These are phyloP conservation scores for Sus cebifrons DNA, from an alignment of 2,797 vertebrate species.

Conservation along the genomic window DNA sequence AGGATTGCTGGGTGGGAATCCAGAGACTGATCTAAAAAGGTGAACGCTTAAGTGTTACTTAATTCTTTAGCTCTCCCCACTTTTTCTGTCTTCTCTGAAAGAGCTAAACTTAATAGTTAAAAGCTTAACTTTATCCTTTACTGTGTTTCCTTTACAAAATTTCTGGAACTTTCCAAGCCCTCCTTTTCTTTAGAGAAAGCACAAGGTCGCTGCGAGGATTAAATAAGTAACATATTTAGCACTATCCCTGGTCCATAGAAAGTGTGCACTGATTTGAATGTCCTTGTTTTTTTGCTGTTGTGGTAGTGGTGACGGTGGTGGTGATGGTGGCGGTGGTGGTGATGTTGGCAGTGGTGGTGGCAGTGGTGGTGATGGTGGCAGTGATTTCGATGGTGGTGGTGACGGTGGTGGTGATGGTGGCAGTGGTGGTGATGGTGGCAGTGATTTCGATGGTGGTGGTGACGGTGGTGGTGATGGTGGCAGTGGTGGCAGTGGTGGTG, in stretches of 20 bases:
- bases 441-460: too few relatives aligned
- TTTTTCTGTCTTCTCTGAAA: slow-evolving; percentile 16
- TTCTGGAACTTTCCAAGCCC: background rate
- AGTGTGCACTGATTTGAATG: background rate
- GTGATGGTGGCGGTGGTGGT: too few relatives aligned
- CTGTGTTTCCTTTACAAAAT: background rate
- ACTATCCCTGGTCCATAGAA: background rate
- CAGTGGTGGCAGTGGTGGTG: too few relatives aligned
- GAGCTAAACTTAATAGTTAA: background rate
- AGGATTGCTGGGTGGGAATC: background rate
- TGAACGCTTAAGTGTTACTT: background rate
- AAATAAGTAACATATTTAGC: background rate
- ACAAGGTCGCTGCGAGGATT: background rate
- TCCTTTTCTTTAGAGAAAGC: background rate
- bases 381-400: background rate
- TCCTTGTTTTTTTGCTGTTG: background rate
- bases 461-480: too few relatives aligned
- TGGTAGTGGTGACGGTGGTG: background rate
- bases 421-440: background rate
- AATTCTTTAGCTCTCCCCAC: background rate
- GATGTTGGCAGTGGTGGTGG: too few relatives aligned
- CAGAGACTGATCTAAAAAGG: background rate
- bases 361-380: fast-evolving
- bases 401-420: too few relatives aligned
- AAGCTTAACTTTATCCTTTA: background rate